Evolutionary conservation across 2,888 invertebrate genomes (phyloP), one percentile per base, ranked within the genome.

Genomic region (Sarcophaga carnaria): DNA sequence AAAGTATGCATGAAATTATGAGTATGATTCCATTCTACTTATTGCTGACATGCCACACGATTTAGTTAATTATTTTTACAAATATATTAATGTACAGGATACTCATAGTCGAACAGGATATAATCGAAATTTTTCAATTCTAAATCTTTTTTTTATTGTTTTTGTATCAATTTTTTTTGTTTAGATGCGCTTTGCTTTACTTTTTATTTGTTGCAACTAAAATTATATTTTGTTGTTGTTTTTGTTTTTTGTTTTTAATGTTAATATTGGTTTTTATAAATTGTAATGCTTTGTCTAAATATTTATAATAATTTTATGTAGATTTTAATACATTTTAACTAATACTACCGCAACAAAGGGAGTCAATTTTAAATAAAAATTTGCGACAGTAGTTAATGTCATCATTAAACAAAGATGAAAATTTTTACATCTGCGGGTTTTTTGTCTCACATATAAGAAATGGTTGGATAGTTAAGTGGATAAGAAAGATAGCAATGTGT

Each of bases 241-340:
- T 83, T 78, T 78, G 27, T 47, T 10, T 72, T 27, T 14, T 37
- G 63, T 5, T 62, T 11, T 80, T 70, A 83, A 86, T 84, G 80
- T 83, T 83, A 83, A 83, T 86, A 83, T 83, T 87, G 64, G 86
- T 81, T 83, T 86, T 81, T 81, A 72, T 84, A 22, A 75, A 77
- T 85, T 90, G 89, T 90, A 90, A 90, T 91, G 90, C 89, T 90
- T 91, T 91, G 90, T 88, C 89, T 89, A 92, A 92, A 92, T 91
- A 91, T 91, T 92, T 91, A 91, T 91, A 90, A 91, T 90, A 90
- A 90, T 90, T 91, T 91, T 91, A 91, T 92, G 92, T 92, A 90
- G 91, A 91, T 92, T 91, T 90, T 88, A 81, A 79, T 83, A 70
- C 64, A 87, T 87, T 87, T 75, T 63, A 81, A 83, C 80, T 78